Evolutionary conservation across 2,797 vertebrate genomes (phyloP).

Genomic region (Labroides dimidiatus): DNA sequence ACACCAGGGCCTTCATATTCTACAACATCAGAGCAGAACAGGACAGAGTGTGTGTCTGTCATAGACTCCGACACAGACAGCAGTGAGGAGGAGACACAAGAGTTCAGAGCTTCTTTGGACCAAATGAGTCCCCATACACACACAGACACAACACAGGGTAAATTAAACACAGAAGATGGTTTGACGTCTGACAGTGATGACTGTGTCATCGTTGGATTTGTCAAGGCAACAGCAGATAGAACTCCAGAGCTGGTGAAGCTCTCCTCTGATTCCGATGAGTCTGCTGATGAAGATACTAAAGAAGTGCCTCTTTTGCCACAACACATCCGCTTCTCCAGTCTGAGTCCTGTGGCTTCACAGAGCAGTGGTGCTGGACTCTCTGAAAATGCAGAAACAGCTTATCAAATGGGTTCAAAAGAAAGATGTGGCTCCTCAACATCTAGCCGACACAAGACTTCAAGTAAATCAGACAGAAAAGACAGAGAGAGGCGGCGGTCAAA

Average conservation of each 20-base stretch:
- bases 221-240: slow-evolving; percentile 90
- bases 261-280: slow-evolving; percentile 91
- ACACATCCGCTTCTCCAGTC: slow-evolving; percentile 84
- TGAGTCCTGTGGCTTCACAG: slow-evolving; percentile 69
- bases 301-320: slow-evolving; percentile 76
- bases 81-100: slow-evolving; percentile 84
- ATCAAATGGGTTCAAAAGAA: slow-evolving; percentile 38
- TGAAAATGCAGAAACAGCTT: slow-evolving; percentile 33
- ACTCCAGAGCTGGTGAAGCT: slow-evolving; percentile 95
- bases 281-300: slow-evolving; percentile 76
- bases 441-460: slow-evolving; percentile 31
- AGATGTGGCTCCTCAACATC: slow-evolving; percentile 24
- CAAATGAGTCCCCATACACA: slow-evolving; percentile 41
- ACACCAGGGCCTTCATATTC: slow-evolving; percentile 96
- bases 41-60: slow-evolving; percentile 77
- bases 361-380: slow-evolving; percentile 25
- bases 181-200: slow-evolving; percentile 83
- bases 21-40: slow-evolving; percentile 78
- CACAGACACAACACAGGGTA: slow-evolving; percentile 35
- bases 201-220: slow-evolving; percentile 91
- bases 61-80: slow-evolving; percentile 84
- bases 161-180: slow-evolving; percentile 36
- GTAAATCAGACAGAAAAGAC: slow-evolving; percentile 41
- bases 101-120: slow-evolving; percentile 53
- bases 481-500: slow-evolving; percentile 74